Evolutionary conservation across 2,113 vertebrate species (phyloP).

Genomic region (Rhadina sibilatrix): DNA sequence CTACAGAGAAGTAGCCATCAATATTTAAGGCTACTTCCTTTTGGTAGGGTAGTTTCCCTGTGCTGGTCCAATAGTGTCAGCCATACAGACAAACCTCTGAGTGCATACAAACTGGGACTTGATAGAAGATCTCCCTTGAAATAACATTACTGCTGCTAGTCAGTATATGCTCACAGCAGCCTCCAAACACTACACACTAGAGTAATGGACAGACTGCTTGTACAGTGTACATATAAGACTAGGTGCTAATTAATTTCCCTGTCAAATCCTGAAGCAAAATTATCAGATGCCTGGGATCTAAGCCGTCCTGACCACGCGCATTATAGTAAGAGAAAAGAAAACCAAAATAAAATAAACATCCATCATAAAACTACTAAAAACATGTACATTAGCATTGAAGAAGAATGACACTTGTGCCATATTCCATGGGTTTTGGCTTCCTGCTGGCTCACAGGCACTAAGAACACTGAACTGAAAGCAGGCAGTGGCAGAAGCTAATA

Average conservation of each 20-base stretch:
- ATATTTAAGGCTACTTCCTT: conserved; percentile 26
- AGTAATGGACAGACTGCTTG: background rate
- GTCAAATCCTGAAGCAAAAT: conserved; percentile 32
- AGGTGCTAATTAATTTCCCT: conserved; percentile 24
- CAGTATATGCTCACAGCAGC: background rate
- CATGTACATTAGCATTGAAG: conserved; percentile 29
- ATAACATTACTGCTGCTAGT: background rate
- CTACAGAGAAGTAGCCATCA: background rate
- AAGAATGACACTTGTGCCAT: background rate
- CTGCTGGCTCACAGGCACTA: background rate
- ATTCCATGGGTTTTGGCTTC: background rate
- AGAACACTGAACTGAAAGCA: background rate
- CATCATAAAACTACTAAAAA: conserved; percentile 23
- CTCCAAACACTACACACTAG: background rate
- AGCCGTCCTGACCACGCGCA: background rate
- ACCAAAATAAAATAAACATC: conserved; percentile 4
- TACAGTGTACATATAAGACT: conserved; percentile 1
- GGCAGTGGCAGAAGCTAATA: background rate
- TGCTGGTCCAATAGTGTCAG: background rate
- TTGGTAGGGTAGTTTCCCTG: background rate
- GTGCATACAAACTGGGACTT: background rate
- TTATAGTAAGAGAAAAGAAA: background rate
- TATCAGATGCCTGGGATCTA: background rate
- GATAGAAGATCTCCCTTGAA: background rate
- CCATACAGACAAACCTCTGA: background rate